Conservation (phyloP, 23 tunicate species). For the Oikopleura albicans region DNA sequence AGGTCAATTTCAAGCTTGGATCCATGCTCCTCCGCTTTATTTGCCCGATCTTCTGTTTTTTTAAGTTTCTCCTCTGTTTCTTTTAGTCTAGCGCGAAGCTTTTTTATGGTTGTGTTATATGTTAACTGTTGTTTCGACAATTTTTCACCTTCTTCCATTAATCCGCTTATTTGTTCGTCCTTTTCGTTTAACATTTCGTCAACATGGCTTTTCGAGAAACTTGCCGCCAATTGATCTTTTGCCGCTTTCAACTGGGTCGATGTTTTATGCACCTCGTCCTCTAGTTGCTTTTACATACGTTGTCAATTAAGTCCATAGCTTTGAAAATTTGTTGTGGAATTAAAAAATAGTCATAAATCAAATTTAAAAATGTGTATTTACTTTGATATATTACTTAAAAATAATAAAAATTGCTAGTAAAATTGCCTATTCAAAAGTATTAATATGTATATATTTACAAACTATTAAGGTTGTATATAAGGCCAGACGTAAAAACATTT, state of each 20-base stretch:
- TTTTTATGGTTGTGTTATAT: neutral
- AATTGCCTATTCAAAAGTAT: no score
- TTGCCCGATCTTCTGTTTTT: neutral
- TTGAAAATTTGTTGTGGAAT: no score
- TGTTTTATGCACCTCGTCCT: neutral
- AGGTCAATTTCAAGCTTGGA: neutral
- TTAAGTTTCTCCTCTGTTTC: neutral
- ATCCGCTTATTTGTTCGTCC: neutral
- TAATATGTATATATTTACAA: no score
- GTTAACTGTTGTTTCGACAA: neutral
- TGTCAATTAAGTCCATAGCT: no score
- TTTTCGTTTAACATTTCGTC: neutral
- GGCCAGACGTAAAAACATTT: no score
- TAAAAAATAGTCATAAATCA: no score
- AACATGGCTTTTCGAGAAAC: constrained; percentile 5
- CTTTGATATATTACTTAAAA: no score
- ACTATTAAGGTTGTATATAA: no score
- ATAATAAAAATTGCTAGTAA: no score
- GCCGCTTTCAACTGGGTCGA: neutral
- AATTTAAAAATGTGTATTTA: no score
- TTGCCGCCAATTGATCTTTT: neutral
- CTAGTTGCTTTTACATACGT: neutral
- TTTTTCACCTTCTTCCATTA: constrained; percentile 8
- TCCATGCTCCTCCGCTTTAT: neutral
- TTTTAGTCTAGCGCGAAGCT: neutral